Evolutionary conservation across 1,140 invertebrate genomes (phyloP).

Genomic region (Pogonus chalceus): DNA sequence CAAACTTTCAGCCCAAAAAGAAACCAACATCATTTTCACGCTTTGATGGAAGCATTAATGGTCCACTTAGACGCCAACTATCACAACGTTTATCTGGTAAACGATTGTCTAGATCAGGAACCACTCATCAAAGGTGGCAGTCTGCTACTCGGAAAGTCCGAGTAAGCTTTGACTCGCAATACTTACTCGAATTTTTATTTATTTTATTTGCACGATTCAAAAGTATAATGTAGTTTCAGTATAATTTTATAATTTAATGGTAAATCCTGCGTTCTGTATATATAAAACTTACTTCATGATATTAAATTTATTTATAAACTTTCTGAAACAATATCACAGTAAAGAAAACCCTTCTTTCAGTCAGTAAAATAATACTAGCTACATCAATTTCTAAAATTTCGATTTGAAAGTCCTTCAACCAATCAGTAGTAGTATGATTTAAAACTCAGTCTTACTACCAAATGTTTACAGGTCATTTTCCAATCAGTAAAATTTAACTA

Average conservation of each 20-base stretch:
- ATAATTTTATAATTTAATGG: neutral
- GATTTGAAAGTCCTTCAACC: too few species aligned
- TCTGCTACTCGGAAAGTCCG: conserved; percentile 53
- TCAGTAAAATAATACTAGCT: too few species aligned
- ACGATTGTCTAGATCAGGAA: conserved; percentile 26
- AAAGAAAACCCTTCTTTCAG: conserved; percentile 1
- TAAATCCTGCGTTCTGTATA: neutral
- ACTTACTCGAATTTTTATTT: neutral
- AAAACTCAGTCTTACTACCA: too few species aligned
- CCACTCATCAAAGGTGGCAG: conserved; percentile 40
- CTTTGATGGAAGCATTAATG: conserved; percentile 45
- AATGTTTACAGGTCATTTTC: too few species aligned
- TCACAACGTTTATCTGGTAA: conserved; percentile 34
- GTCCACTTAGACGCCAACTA: conserved; percentile 42
- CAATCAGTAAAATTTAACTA: too few species aligned
- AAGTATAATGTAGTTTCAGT: neutral
- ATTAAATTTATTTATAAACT: neutral
- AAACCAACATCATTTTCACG: conserved; percentile 45
- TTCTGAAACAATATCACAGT: neutral
- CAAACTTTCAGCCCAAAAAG: conserved; percentile 33
- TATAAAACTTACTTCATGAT: neutral
- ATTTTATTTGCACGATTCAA: neutral
- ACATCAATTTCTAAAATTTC: too few species aligned
- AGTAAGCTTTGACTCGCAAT: conserved; percentile 37
- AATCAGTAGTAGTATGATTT: too few species aligned